Conservation (phyloP, 2,888 invertebrate genomes). For the Drosophila nigricruria region DNA sequence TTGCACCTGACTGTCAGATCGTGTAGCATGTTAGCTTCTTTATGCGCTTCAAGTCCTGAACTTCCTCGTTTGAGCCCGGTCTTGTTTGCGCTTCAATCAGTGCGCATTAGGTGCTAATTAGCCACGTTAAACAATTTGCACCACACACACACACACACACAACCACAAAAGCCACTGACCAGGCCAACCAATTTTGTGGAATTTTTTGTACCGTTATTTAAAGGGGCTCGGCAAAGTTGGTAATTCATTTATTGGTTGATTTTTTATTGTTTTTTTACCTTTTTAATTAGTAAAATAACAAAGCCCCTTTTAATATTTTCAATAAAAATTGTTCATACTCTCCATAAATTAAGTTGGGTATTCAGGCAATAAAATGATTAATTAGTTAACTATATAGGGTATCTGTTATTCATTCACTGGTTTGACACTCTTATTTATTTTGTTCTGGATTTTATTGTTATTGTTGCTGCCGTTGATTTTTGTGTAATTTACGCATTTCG, state of each 20-base stretch:
- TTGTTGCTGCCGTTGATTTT: slow-evolving; percentile 66
- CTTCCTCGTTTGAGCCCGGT: background rate
- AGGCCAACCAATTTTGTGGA: slow-evolving; percentile 20
- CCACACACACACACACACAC: slow-evolving; percentile 3
- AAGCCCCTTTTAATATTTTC: slow-evolving; percentile 32
- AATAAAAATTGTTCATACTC: slow-evolving; percentile 11
- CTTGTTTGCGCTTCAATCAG: slow-evolving; percentile 28
- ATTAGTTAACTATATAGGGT: background rate
- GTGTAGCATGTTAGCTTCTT: slow-evolving; percentile 3
- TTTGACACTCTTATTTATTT: background rate
- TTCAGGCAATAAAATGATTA: background rate
- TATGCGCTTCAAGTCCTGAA: slow-evolving; percentile 2
- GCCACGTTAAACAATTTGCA: slow-evolving; percentile 34
- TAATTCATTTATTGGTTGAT: background rate
- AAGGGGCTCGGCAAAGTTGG: background rate
- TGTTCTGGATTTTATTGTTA: slow-evolving; percentile 32
- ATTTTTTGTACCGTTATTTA: slow-evolving; percentile 32
- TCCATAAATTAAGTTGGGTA: background rate
- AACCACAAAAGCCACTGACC: slow-evolving; percentile 28
- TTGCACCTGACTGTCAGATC: slow-evolving; percentile 27
- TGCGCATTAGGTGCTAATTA: slow-evolving; percentile 44
- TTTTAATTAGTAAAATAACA: slow-evolving; percentile 46
- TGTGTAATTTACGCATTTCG: slow-evolving; percentile 71
- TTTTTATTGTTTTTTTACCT: slow-evolving; percentile 4
- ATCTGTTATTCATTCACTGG: background rate